phyloP scores from a whole-genome alignment of 1,140 invertebrate genomes.

The Drosophila dunni region DNA sequence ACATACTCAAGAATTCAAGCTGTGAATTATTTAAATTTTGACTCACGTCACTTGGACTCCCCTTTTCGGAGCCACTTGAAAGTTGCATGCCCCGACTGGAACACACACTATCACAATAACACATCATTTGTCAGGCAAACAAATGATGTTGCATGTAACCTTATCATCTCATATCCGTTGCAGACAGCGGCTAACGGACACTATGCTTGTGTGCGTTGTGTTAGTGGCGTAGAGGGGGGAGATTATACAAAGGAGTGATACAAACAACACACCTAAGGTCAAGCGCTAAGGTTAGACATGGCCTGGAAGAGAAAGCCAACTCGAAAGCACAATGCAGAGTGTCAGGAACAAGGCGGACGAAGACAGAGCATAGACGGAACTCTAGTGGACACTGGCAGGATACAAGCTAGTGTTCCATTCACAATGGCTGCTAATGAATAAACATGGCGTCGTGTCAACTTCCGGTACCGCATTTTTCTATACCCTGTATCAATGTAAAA shows the following conservation, averaged over 20 bases:
- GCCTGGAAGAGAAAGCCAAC: constrained; percentile 32
- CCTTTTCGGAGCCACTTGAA: constrained; percentile 50
- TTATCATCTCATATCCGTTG: constrained; percentile 81
- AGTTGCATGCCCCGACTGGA: constrained; percentile 63
- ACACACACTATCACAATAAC: constrained; percentile 75
- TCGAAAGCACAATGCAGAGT: constrained; percentile 37
- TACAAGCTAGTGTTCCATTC: constrained; percentile 5
- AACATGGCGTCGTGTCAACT: constrained; percentile 70
- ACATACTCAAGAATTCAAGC: constrained; percentile 22
- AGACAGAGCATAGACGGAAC: constrained; percentile 45
- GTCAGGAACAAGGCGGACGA: constrained; percentile 21
- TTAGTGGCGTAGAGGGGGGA: not conserved
- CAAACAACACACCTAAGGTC: constrained; percentile 55
- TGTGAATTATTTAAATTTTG: constrained; percentile 75
- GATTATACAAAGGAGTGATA: not conserved
- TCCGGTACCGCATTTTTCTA: constrained; percentile 44
- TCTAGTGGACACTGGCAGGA: constrained; percentile 43
- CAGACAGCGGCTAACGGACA: constrained; percentile 53
- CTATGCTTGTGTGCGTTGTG: not conserved
- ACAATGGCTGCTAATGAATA: constrained; percentile 80
- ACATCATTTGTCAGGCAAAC: constrained; percentile 81
- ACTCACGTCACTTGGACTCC: constrained; percentile 68
- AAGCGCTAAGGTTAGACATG: constrained; percentile 60
- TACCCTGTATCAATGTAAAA: constrained; percentile 21
- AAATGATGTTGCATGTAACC: constrained; percentile 83